These are phyloP conservation scores for Cygnus buccinator DNA, from an alignment of 2,113 vertebrate species.

Conservation along the genomic window DNA sequence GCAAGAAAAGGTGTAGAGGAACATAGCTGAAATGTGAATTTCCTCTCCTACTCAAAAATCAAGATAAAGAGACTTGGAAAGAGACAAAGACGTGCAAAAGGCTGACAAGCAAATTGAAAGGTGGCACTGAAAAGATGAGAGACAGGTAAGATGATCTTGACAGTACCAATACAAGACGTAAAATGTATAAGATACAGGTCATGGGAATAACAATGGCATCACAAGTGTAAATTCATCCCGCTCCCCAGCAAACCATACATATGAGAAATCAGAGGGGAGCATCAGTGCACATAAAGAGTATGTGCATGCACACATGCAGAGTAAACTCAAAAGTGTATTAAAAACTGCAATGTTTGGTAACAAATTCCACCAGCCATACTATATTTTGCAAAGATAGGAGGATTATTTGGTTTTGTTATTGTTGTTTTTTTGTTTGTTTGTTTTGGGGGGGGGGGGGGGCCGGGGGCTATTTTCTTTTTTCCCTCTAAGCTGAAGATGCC, in stretches of 20 bases:
- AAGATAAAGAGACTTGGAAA: neutral
- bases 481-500: neutral
- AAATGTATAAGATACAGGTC: neutral
- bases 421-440: neutral
- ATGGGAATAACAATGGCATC: neutral
- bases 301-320: neutral
- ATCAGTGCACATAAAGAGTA: neutral
- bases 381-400: neutral
- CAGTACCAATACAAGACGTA: neutral
- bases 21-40: neutral
- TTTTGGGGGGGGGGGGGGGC: too few relatives aligned
- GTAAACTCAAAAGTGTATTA: neutral
- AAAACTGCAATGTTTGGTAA: neutral
- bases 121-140: neutral
- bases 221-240: neutral
- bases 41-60: neutral
- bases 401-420: neutral
- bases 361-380: neutral
- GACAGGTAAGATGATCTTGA: neutral
- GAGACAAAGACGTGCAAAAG: neutral
- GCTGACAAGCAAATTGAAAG: conserved; percentile 1
- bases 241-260: neutral
- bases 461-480: neutral
- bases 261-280: neutral
- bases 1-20: neutral